A percentile compares a stretch with the other conserved stretches of the same genome.
These are phyloP conservation scores for Hydrotaea cyrtoneurina DNA, from an alignment of 2,888 invertebrate genomes.

Conservation along the genomic window DNA sequence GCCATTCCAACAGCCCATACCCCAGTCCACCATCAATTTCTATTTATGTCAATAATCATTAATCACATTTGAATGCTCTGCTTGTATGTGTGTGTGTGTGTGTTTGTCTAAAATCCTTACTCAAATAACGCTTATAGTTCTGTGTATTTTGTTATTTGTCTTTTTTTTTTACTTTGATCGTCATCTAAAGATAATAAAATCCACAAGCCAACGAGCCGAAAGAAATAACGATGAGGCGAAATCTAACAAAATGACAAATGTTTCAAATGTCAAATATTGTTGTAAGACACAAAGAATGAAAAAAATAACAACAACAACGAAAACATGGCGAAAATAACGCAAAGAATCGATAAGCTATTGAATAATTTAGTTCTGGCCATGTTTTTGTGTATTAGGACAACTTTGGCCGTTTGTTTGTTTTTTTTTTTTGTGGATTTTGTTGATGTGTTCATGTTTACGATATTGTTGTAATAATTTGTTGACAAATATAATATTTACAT, in stretches of 20 bases:
- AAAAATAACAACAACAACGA: not conserved
- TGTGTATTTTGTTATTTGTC: not conserved
- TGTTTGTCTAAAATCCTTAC: not conserved
- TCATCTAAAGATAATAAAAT: constrained; percentile 36
- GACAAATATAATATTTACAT: constrained; percentile 8
- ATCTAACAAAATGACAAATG: constrained; percentile 44
- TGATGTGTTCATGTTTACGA: not conserved
- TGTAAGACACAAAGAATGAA: not conserved
- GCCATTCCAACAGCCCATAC: too few species aligned
- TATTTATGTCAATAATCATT: constrained; percentile 16
- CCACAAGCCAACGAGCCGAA: constrained; percentile 8
- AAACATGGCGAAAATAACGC: constrained; percentile 31
- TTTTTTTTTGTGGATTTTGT: constrained; percentile 16
- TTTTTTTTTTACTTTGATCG: not conserved
- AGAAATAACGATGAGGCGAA: not conserved
- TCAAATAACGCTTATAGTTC: constrained; percentile 41
- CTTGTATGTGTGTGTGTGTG: not conserved
- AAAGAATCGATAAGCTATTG: constrained; percentile 54
- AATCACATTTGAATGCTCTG: constrained; percentile 38
- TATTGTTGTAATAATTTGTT: constrained; percentile 32
- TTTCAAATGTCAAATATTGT: constrained; percentile 46
- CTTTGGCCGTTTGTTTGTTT: constrained; percentile 21
- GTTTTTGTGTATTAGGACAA: constrained; percentile 1
- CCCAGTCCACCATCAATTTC: too few species aligned
- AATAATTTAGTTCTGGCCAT: constrained; percentile 43